A percentile compares a stretch with the other conserved stretches of the same genome.
Conservation (phyloP, 2,888 invertebrate genomes). For the Clusia tigrina region DNA sequence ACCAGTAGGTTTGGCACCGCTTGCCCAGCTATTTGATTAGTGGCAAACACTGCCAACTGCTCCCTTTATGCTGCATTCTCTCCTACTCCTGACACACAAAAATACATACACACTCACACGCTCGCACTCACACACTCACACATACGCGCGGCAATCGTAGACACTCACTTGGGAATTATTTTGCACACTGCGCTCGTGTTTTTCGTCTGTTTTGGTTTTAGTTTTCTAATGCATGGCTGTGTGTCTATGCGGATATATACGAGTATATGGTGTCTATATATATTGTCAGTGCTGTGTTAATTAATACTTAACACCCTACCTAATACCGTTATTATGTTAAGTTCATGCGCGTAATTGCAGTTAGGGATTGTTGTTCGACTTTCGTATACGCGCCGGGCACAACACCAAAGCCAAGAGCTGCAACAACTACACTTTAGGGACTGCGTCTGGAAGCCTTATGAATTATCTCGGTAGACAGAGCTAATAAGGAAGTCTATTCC, state of each 20-base stretch:
- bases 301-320: conserved; percentile 42
- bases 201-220: conserved; percentile 9
- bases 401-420: not conserved
- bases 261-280: not conserved
- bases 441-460: conserved; percentile 13
- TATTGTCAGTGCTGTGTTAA: conserved; percentile 36
- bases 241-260: not conserved
- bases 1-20: too few relatives aligned
- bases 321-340: conserved; percentile 29
- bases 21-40: too few relatives aligned
- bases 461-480: conserved; percentile 11
- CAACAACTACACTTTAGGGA: not conserved
- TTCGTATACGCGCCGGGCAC: not conserved
- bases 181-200: conserved; percentile 26
- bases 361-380: conserved; percentile 14
- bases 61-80: too few relatives aligned
- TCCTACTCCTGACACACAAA: too few relatives aligned
- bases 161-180: conserved; percentile 22
- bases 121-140: not conserved
- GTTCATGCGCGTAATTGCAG: conserved; percentile 9
- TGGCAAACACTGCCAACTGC: too few relatives aligned
- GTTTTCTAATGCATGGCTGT: not conserved
- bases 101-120: not conserved
- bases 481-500: not conserved
- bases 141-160: not conserved